phyloP scores from a whole-genome alignment of 1,140 invertebrate species.

The Drosophila mojavensis region DNA sequence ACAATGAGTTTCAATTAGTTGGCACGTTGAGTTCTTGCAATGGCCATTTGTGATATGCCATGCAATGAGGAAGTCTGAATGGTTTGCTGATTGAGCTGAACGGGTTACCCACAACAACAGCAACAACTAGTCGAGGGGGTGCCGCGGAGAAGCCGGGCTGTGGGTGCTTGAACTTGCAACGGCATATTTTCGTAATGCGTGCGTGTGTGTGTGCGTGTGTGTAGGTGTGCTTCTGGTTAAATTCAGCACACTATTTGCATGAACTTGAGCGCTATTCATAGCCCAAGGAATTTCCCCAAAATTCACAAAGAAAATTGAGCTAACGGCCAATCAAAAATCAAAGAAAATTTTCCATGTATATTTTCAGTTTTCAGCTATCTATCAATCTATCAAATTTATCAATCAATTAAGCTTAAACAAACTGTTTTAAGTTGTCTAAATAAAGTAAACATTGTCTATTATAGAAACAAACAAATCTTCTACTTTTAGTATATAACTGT shows the following conservation, averaged over 20 bases:
- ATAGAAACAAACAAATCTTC: too few species aligned
- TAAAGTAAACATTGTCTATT: too few species aligned
- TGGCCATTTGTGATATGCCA: conserved; percentile 32
- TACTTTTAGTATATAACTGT: too few species aligned
- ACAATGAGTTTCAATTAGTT: conserved; percentile 80
- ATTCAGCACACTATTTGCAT: conserved; percentile 7
- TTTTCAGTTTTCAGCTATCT: not conserved
- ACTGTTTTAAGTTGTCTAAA: too few species aligned
- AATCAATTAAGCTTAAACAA: too few species aligned
- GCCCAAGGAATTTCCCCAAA: conserved; percentile 19
- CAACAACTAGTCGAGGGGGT: not conserved
- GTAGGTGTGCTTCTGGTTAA: conserved; percentile 10
- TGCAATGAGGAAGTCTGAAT: conserved; percentile 74
- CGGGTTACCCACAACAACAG: conserved; percentile 21
- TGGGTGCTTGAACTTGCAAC: conserved; percentile 48
- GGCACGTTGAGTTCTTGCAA: conserved; percentile 57
- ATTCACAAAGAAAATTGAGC: conserved; percentile 1
- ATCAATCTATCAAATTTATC: too few species aligned
- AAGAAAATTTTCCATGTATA: not conserved
- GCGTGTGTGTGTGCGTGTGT: not conserved
- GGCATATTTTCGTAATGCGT: not conserved
- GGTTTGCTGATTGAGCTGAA: conserved; percentile 66
- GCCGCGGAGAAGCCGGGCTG: not conserved
- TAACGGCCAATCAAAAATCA: not conserved
- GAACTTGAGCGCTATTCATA: conserved; percentile 23